Conservation (phyloP, 2,888 invertebrate genomes). For the Prenolepis imparis region DNA sequence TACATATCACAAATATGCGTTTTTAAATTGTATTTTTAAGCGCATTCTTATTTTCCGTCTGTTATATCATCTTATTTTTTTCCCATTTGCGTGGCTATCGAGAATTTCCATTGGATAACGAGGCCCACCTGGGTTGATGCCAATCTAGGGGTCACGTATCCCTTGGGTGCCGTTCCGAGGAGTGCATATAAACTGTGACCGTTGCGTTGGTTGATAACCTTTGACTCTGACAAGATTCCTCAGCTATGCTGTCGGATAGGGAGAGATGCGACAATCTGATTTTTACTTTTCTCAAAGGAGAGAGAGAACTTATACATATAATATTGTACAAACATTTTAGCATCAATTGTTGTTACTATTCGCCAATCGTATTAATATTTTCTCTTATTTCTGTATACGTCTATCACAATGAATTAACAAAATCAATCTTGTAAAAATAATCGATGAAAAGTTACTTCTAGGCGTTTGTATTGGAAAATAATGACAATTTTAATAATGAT, state of each 20-base stretch:
- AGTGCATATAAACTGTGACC: slow-evolving; percentile 53
- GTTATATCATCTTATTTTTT: slow-evolving; percentile 23
- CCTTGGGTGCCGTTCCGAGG: slow-evolving; percentile 50
- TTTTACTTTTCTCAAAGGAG: slow-evolving; percentile 14
- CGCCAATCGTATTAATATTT: not conserved
- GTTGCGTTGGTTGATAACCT: slow-evolving; percentile 56
- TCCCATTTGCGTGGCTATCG: slow-evolving; percentile 29
- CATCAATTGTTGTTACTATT: not conserved
- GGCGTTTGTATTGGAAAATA: not conserved
- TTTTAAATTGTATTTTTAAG: not conserved
- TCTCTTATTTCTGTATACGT: not conserved
- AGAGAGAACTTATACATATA: no score
- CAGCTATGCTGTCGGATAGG: slow-evolving; percentile 10
- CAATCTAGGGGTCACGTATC: slow-evolving; percentile 40
- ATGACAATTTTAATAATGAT: not conserved
- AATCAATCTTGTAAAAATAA: not conserved
- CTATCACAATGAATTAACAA: not conserved
- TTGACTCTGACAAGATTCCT: slow-evolving; percentile 54
- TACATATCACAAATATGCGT: slow-evolving; percentile 10
- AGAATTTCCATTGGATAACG: slow-evolving; percentile 55
- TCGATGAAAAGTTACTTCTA: not conserved
- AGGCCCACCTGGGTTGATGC: slow-evolving; percentile 25
- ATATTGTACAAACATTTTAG: slow-evolving; percentile 16
- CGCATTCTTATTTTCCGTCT: slow-evolving; percentile 21
- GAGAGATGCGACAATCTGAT: slow-evolving; percentile 37